Evolutionary conservation across 2,113 vertebrate genomes (phyloP).

Genomic region (Syngnathus typhle): DNA sequence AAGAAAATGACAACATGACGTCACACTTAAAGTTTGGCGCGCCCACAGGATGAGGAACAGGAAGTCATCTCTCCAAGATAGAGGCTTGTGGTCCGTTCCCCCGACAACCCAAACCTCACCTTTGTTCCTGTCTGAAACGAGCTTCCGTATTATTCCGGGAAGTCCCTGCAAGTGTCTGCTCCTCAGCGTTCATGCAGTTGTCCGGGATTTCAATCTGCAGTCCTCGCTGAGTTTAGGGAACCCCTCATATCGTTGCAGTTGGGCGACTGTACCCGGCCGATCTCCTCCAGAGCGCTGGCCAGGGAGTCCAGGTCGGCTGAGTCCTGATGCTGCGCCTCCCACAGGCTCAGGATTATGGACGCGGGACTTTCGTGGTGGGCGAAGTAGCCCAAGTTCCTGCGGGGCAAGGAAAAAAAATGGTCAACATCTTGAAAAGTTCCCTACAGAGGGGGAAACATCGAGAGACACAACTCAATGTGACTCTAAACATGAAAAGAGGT

Average conservation of each 20-base stretch:
- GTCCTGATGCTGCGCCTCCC: slow-evolving; percentile 92
- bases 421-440: too few relatives aligned
- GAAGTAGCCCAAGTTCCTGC: slow-evolving; percentile 92
- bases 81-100: slow-evolving; percentile 12
- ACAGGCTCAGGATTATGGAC: slow-evolving; percentile 92
- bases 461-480: too few relatives aligned
- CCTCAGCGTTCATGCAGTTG: slow-evolving; percentile 1
- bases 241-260: slow-evolving; percentile 46
- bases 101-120: slow-evolving; percentile 20
- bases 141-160: not conserved
- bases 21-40: slow-evolving; percentile 47
- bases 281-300: slow-evolving; percentile 90
- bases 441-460: too few relatives aligned
- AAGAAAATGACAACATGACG: slow-evolving; percentile 40
- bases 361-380: slow-evolving; percentile 89
- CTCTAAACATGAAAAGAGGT: too few relatives aligned
- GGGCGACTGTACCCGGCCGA: slow-evolving; percentile 82
- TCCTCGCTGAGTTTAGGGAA: slow-evolving; percentile 59
- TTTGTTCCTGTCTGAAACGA: not conserved
- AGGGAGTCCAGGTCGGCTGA: slow-evolving; percentile 92
- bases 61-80: slow-evolving; percentile 18
- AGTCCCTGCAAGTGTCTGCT: not conserved
- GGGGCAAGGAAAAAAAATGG: not conserved
- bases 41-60: slow-evolving; percentile 1
- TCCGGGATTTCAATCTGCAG: slow-evolving; percentile 5